These are phyloP conservation scores for Mythimna albipuncta DNA, from an alignment of 2,888 invertebrate genomes.

Conservation along the genomic window DNA sequence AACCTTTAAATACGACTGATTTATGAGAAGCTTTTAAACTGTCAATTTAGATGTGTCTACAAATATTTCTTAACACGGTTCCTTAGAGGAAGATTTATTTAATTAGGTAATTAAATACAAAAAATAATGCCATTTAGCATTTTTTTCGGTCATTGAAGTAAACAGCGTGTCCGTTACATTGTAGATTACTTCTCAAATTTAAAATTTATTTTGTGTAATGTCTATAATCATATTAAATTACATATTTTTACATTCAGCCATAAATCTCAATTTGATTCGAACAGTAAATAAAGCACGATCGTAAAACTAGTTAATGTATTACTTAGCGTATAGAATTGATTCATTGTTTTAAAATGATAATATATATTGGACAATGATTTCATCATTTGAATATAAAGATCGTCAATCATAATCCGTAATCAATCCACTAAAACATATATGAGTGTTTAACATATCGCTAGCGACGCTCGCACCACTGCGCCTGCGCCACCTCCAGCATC, in stretches of 20 bases:
- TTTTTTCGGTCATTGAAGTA: slow-evolving; percentile 22
- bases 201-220: slow-evolving; percentile 18
- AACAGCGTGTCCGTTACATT: slow-evolving; percentile 9
- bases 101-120: slow-evolving; percentile 32
- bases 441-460: slow-evolving; percentile 24
- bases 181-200: neutral
- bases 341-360: slow-evolving; percentile 69
- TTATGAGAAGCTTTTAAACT: slow-evolving; percentile 60
- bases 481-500: neutral
- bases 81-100: slow-evolving; percentile 49
- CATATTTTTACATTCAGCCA: slow-evolving; percentile 43
- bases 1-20: slow-evolving; percentile 62
- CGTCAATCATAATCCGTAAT: slow-evolving; percentile 65
- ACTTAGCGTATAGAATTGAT: slow-evolving; percentile 64
- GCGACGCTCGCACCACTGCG: neutral
- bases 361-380: slow-evolving; percentile 60
- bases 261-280: slow-evolving; percentile 63
- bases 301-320: slow-evolving; percentile 64
- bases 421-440: slow-evolving; percentile 56
- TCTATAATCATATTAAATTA: slow-evolving; percentile 36
- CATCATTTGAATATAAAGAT: slow-evolving; percentile 60
- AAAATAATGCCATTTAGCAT: slow-evolving; percentile 24
- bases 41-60: slow-evolving; percentile 48
- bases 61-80: slow-evolving; percentile 49
- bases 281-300: slow-evolving; percentile 61